A percentile compares a stretch with the other conserved stretches of the same genome.
phyloP scores from a whole-genome alignment of 2,888 invertebrate genomes.

The Dolichopus griseipennis region DNA sequence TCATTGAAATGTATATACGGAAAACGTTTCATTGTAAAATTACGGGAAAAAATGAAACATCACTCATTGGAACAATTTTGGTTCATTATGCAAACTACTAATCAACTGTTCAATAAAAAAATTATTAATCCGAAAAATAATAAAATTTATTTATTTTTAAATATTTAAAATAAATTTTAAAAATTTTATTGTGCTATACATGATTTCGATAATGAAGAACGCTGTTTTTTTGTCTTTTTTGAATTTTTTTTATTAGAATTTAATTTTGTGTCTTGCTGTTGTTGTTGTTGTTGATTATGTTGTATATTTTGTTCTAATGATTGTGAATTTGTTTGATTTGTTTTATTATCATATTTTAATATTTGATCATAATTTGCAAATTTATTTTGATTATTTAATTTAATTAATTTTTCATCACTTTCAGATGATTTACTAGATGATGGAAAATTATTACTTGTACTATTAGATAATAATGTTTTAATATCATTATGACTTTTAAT shows the following conservation, averaged over 20 bases:
- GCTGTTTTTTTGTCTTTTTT: slow-evolving; percentile 17
- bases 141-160: too few species aligned
- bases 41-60: too few species aligned
- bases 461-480: neutral
- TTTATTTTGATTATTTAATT: neutral
- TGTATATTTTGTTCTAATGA: neutral
- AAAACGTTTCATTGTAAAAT: too few species aligned
- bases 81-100: too few species aligned
- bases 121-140: too few species aligned
- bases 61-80: too few species aligned
- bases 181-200: slow-evolving; percentile 20
- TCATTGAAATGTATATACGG: too few species aligned
- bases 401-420: neutral
- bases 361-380: slow-evolving; percentile 14
- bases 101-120: too few species aligned
- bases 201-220: slow-evolving; percentile 18
- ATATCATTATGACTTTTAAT: slow-evolving; percentile 15
- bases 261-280: too few species aligned
- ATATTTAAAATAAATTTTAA: too few species aligned
- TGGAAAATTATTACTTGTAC: neutral
- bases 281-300: neutral
- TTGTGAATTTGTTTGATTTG: slow-evolving; percentile 12
- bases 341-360: neutral
- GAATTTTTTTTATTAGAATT: slow-evolving; percentile 9
- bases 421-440: neutral